phyloP scores from a whole-genome alignment of 2,113 vertebrate genomes.

The Nanorana parkeri region DNA sequence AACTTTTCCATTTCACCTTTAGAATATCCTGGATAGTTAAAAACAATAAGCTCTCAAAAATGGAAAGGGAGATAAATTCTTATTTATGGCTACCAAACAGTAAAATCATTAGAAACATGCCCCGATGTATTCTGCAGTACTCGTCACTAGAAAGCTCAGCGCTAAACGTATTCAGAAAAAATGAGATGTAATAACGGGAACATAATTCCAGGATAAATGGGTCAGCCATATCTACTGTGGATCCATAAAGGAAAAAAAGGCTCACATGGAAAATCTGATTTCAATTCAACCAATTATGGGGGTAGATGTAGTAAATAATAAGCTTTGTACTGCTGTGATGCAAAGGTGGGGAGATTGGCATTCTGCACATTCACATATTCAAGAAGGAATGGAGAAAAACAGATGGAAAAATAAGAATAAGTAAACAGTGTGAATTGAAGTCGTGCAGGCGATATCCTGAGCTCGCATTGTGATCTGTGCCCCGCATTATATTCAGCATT shows the following conservation, averaged over 20 bases:
- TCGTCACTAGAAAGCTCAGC: background rate
- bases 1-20: background rate
- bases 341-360: background rate
- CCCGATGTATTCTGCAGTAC: too few relatives aligned
- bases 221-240: background rate
- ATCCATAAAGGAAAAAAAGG: background rate
- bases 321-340: background rate
- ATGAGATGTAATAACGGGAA: background rate
- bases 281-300: constrained; percentile 1
- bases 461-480: background rate
- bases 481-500: background rate
- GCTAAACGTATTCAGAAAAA: background rate
- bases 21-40: background rate
- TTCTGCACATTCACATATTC: background rate
- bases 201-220: background rate
- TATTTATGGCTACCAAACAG: too few relatives aligned
- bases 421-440: too few relatives aligned
- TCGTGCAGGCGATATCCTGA: background rate
- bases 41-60: background rate
- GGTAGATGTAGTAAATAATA: background rate
- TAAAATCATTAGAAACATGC: too few relatives aligned
- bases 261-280: constrained; percentile 8
- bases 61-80: too few relatives aligned
- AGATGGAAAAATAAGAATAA: too few relatives aligned
- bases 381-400: background rate